Percentiles rank a stretch among this genome's conserved stretches.
Conservation (phyloP, 2,888 invertebrate genomes). For the Crocallis elinguaria region DNA sequence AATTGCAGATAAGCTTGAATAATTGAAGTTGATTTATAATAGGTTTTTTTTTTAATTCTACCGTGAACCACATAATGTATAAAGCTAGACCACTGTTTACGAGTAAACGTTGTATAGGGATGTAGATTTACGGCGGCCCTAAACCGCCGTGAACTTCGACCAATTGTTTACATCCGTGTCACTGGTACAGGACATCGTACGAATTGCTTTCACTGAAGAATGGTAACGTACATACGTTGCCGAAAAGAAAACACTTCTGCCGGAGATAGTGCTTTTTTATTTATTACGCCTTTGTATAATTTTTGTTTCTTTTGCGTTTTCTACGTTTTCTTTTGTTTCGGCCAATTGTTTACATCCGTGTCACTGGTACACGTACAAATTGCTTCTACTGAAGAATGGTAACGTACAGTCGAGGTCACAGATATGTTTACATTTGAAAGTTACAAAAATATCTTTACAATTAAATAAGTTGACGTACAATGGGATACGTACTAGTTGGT, state of each 20-base stretch:
- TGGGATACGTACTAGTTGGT: too few relatives aligned
- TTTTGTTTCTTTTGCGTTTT: neutral
- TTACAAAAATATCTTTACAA: too few relatives aligned
- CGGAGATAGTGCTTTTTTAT: constrained; percentile 17
- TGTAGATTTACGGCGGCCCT: constrained; percentile 34
- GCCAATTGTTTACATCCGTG: constrained; percentile 32
- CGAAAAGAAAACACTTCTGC: constrained; percentile 16
- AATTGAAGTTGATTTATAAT: too few relatives aligned
- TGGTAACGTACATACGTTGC: constrained; percentile 12
- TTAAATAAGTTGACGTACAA: too few relatives aligned
- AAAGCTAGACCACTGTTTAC: constrained; percentile 4
- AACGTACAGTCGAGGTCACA: neutral
- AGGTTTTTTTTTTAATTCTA: too few relatives aligned
- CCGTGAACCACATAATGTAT: neutral
- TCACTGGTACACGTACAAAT: constrained; percentile 25
- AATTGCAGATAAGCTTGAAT: too few relatives aligned
- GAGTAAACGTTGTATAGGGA: constrained; percentile 5
- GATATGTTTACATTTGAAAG: too few relatives aligned
- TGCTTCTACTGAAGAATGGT: constrained; percentile 13
- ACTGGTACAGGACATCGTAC: constrained; percentile 22
- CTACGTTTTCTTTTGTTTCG: constrained; percentile 1
- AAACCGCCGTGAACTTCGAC: constrained; percentile 29
- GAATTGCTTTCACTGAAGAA: constrained; percentile 18
- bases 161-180: constrained; percentile 33
- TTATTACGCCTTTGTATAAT: constrained; percentile 10